Conservation (phyloP, 2,888 invertebrate species). For the Aphidoletes aphidimyza region DNA sequence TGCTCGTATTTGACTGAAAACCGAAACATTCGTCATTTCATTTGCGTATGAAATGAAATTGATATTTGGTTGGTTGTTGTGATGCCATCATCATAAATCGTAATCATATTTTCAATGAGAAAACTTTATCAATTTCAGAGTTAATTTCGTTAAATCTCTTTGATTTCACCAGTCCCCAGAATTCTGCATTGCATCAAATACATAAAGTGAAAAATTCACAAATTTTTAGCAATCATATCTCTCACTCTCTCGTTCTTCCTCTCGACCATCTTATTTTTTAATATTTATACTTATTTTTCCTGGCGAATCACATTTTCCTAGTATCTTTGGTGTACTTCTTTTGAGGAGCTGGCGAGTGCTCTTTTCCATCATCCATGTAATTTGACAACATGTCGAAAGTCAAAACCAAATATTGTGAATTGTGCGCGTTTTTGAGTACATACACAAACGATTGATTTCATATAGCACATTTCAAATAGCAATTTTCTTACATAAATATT, state of each 20-base stretch:
- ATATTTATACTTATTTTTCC: no score
- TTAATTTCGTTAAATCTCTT: background rate
- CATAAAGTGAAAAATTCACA: background rate
- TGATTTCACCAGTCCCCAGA: background rate
- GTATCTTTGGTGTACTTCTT: background rate
- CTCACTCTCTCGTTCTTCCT: no score
- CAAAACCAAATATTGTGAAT: background rate
- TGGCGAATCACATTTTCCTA: no score
- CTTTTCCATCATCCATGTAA: background rate
- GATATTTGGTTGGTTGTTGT: no score
- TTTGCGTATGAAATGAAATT: no score
- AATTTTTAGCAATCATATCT: background rate
- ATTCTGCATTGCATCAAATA: conserved; percentile 1
- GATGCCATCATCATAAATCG: background rate
- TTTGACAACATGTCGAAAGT: background rate
- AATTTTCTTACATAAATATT: background rate
- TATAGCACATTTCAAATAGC: background rate
- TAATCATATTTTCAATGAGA: background rate
- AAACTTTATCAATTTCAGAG: conserved; percentile 40
- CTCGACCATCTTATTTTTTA: no score
- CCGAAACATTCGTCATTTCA: no score
- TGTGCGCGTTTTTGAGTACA: background rate
- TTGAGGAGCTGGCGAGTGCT: background rate
- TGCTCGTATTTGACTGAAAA: background rate
- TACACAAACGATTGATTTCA: background rate